Conservation (phyloP, 2,888 invertebrate species). For the Cheilosia vernalis region DNA sequence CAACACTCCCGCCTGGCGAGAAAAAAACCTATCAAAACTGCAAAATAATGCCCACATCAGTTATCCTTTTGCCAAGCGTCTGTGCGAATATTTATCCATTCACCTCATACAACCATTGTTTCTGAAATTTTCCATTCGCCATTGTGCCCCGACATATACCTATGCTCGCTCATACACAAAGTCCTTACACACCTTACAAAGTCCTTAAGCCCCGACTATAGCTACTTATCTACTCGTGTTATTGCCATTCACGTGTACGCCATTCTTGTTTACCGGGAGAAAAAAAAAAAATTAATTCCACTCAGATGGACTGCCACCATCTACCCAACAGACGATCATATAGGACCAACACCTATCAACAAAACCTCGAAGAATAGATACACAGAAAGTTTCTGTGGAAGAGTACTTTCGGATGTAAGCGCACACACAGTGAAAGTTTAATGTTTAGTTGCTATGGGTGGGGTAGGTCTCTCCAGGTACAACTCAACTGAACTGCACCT, state of each 20-base stretch:
- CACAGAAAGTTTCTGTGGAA: constrained; percentile 58
- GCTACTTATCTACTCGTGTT: constrained; percentile 61
- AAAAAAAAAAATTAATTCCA: constrained; percentile 59
- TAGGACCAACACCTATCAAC: constrained; percentile 44
- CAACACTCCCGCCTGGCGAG: no score
- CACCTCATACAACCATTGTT: constrained; percentile 49
- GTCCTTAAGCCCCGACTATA: neutral
- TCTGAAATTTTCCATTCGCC: constrained; percentile 29
- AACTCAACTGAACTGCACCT: constrained; percentile 31
- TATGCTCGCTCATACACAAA: neutral
- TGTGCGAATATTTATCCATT: constrained; percentile 39
- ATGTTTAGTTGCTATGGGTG: constrained; percentile 11
- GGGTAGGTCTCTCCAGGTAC: constrained; percentile 11
- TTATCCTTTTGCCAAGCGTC: constrained; percentile 41
- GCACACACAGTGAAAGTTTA: constrained; percentile 35
- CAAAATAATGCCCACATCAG: constrained; percentile 30
- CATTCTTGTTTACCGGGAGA: constrained; percentile 52
- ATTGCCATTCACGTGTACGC: constrained; percentile 61
- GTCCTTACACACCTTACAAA: neutral
- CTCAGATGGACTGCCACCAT: constrained; percentile 59
- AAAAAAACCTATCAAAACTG: neutral
- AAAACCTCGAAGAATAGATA: constrained; percentile 58
- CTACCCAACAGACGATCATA: constrained; percentile 31
- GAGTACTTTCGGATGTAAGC: constrained; percentile 42
- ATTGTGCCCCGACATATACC: constrained; percentile 19